These are phyloP conservation scores for Aramus guarauna DNA, from an alignment of 2,113 vertebrate species.

Conservation along the genomic window DNA sequence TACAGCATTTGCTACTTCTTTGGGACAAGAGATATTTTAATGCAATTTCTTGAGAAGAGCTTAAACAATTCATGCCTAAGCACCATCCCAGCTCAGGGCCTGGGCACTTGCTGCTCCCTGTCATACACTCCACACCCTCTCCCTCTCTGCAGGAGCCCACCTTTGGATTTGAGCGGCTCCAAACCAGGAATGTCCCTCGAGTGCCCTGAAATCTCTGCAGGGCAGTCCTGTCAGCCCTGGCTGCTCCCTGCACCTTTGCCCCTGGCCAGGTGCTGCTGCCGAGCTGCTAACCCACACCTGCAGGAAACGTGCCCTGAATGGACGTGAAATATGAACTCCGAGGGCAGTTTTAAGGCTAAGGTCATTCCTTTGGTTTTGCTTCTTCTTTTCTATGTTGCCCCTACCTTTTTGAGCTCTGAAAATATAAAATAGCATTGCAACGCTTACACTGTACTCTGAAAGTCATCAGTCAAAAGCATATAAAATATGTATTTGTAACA, in stretches of 20 bases:
- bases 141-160: background rate
- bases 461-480: background rate
- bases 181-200: background rate
- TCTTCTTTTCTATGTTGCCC: background rate
- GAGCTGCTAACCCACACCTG: background rate
- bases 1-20: background rate
- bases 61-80: background rate
- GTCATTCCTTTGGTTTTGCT: background rate
- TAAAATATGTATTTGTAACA: background rate
- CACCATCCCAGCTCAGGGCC: accelerated
- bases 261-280: background rate
- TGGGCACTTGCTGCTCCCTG: background rate
- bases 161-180: background rate
- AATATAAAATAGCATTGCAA: background rate
- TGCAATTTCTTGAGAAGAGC: background rate
- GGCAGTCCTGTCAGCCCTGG: background rate
- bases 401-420: background rate
- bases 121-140: background rate
- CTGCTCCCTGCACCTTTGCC: accelerated
- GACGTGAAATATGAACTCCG: background rate
- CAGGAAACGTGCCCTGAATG: accelerated
- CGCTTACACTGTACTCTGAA: background rate
- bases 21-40: background rate
- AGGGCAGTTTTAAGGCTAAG: background rate
- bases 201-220: accelerated